Percentiles rank a stretch among this genome's conserved stretches.
phyloP scores from a whole-genome alignment of 2,113 vertebrate genomes.

The Scopus umbretta region DNA sequence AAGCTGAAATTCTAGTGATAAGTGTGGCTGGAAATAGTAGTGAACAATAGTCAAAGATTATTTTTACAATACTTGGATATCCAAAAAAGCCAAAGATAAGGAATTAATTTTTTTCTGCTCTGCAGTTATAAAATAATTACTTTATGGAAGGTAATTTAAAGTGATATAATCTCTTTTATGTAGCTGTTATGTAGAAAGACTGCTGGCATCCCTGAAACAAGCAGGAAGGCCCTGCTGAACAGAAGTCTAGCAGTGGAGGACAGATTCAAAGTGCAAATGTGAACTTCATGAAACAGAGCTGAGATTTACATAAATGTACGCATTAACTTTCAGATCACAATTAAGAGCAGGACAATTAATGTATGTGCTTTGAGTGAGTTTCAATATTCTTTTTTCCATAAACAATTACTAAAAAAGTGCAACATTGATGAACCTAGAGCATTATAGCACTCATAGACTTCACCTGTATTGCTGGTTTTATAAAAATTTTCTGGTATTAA shows the following conservation, averaged over 20 bases:
- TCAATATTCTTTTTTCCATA: neutral
- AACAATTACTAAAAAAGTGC: neutral
- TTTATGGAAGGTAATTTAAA: neutral
- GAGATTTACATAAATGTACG: neutral
- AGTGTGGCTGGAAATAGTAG: neutral
- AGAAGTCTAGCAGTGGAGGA: neutral
- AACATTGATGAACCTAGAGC: neutral
- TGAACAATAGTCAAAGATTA: neutral
- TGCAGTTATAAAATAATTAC: constrained; percentile 34
- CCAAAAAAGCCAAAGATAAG: neutral
- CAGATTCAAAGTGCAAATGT: neutral
- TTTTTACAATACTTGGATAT: neutral
- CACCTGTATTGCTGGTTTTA: neutral
- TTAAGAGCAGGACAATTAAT: neutral
- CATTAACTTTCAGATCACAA: neutral
- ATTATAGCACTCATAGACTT: neutral
- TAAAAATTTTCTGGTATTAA: neutral
- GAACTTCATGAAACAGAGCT: neutral
- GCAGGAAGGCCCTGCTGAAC: neutral
- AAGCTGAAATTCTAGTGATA: neutral
- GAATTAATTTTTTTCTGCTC: neutral
- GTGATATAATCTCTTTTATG: neutral
- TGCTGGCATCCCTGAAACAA: neutral
- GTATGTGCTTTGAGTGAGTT: neutral
- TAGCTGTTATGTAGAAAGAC: neutral